Evolutionary conservation across 2,113 vertebrate genomes (phyloP).

Genomic region (Tinamus guttatus): DNA sequence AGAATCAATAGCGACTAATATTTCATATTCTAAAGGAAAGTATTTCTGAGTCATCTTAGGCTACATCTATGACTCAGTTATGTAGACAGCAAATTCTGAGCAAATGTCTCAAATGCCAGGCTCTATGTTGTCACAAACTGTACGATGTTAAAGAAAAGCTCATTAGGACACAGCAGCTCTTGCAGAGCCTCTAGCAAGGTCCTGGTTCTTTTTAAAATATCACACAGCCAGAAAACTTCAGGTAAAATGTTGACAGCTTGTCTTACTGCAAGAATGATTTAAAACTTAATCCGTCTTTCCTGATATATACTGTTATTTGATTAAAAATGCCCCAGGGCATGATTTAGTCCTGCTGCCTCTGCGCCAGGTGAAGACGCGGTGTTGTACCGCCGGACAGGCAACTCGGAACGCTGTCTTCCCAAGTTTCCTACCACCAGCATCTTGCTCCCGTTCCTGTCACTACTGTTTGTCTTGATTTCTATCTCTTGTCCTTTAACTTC

Average conservation of each 20-base stretch:
- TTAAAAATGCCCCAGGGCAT: background rate
- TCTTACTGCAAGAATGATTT: constrained; percentile 24
- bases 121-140: background rate
- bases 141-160: constrained; percentile 17
- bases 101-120: constrained; percentile 18
- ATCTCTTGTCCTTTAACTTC: background rate
- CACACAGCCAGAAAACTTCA: constrained; percentile 60
- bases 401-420: background rate
- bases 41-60: background rate
- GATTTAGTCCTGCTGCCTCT: background rate
- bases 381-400: background rate
- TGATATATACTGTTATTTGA: background rate
- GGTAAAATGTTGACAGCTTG: constrained; percentile 43
- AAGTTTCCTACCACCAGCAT: background rate
- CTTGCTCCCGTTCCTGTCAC: background rate
- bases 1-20: background rate
- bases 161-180: constrained; percentile 36
- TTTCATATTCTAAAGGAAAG: background rate
- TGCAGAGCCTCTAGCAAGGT: constrained; percentile 47
- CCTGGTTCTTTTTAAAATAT: constrained; percentile 27
- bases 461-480: rapidly evolving
- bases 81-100: constrained; percentile 58
- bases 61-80: background rate
- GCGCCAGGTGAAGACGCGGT: background rate
- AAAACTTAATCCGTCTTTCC: constrained; percentile 21